Percentiles rank a stretch among this genome's conserved stretches.
These are phyloP conservation scores for Belonocnema kinseyi DNA, from an alignment of 1,140 invertebrate genomes.

Conservation along the genomic window DNA sequence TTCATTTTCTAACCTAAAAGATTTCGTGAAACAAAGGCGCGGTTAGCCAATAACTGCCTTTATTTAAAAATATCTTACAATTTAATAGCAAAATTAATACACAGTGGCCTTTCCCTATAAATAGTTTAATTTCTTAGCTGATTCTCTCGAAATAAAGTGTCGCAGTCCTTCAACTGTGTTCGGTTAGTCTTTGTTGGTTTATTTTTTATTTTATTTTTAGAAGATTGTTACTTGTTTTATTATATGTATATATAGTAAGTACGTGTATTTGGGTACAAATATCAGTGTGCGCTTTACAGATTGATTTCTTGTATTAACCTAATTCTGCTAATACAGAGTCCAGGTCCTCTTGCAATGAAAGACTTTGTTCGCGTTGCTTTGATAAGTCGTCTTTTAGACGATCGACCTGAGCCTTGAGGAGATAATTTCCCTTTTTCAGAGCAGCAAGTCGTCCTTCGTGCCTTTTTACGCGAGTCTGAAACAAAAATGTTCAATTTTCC, in stretches of 20 bases:
- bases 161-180: too few species aligned
- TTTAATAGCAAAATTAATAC: conserved; percentile 54
- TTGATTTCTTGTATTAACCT: conserved; percentile 69
- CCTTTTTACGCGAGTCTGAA: conserved; percentile 80
- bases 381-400: conserved; percentile 88
- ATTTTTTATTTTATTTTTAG: conserved; percentile 48
- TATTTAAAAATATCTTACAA: conserved; percentile 70
- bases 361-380: conserved; percentile 86
- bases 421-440: conserved; percentile 89
- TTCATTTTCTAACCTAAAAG: not conserved
- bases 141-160: not conserved
- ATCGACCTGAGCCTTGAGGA: conserved; percentile 90
- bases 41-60: conserved; percentile 54
- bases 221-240: too few species aligned
- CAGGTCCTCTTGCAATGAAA: conserved; percentile 86
- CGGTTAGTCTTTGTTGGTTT: conserved; percentile 1
- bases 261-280: conserved; percentile 53
- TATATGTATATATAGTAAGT: conserved; percentile 46
- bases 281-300: conserved; percentile 38
- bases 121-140: conserved; percentile 15
- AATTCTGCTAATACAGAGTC: conserved; percentile 87
- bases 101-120: conserved; percentile 12
- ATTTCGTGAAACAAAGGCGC: not conserved
- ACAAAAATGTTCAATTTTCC: conserved; percentile 50
- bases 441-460: conserved; percentile 86